Evolutionary conservation across 2,113 vertebrate genomes (phyloP).

Genomic region (Piliocolobus tephrosceles): DNA sequence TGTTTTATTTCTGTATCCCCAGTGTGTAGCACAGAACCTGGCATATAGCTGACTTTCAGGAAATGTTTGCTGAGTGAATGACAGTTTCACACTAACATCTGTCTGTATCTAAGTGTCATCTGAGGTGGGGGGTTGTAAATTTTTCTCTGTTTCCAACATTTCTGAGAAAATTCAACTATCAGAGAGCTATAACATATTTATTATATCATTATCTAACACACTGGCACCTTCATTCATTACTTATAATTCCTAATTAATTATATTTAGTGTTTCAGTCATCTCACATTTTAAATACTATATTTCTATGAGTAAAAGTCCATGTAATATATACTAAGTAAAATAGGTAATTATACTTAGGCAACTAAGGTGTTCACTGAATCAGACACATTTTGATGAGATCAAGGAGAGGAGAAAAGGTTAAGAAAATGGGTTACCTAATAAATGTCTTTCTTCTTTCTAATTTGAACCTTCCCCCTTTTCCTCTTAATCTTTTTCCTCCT

Average conservation of each 20-base stretch:
- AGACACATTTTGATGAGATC: conserved; percentile 25
- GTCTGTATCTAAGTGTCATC: background rate
- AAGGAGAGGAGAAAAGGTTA: conserved; percentile 8
- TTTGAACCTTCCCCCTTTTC: background rate
- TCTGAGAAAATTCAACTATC: conserved; percentile 40
- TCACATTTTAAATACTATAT: conserved; percentile 2
- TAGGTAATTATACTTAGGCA: background rate
- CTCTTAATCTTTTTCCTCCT: background rate
- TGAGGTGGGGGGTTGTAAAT: background rate
- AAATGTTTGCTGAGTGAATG: background rate
- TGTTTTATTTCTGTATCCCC: conserved; percentile 11
- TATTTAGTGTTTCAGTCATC: background rate
- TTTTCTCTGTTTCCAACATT: conserved; percentile 45
- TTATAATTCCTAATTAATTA: conserved; percentile 9
- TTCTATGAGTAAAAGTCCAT: background rate
- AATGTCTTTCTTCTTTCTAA: conserved; percentile 34
- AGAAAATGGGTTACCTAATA: conserved; percentile 12
- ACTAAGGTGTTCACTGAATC: conserved; percentile 6
- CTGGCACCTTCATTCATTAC: background rate
- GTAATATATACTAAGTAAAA: background rate
- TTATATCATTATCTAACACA: background rate
- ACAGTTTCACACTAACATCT: conserved; percentile 5
- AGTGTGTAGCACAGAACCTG: background rate
- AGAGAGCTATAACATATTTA: background rate
- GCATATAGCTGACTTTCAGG: background rate